Conservation (phyloP, 2,113 vertebrate genomes). For the Alligator sinensis region DNA sequence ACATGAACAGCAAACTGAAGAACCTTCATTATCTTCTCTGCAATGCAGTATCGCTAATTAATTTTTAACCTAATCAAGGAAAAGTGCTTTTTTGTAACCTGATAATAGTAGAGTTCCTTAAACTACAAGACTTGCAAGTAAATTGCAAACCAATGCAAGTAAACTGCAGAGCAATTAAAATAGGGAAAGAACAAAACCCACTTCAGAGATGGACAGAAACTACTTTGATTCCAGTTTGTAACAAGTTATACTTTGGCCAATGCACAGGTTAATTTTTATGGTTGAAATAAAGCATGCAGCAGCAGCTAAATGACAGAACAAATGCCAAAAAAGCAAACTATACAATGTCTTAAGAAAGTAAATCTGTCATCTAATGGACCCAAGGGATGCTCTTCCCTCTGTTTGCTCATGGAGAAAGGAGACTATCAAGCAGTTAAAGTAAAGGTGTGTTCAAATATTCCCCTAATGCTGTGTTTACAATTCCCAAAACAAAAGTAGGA, state of each 20-base stretch:
- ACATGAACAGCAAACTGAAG: not conserved
- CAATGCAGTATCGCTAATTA: not conserved
- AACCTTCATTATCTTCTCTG: not conserved
- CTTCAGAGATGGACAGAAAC: not conserved
- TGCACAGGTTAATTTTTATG: not conserved
- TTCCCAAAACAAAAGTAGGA: rapidly evolving
- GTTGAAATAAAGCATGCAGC: not conserved
- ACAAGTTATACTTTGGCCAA: not conserved
- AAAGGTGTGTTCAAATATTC: not conserved
- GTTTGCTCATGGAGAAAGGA: not conserved
- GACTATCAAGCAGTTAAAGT: not conserved
- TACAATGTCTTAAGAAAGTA: not conserved
- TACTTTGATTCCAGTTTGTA: not conserved
- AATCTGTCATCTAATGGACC: not conserved
- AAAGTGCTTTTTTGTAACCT: not conserved
- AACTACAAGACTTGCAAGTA: not conserved
- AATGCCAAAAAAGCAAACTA: not conserved
- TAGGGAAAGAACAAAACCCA: not conserved
- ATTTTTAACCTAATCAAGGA: not conserved
- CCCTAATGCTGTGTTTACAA: not conserved
- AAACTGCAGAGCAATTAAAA: not conserved
- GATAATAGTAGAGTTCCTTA: not conserved
- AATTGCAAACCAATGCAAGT: not conserved
- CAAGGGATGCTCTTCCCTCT: not conserved
- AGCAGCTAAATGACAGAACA: not conserved